phyloP scores from a whole-genome alignment of 2,888 invertebrate species.

The Diogma glabrata region DNA sequence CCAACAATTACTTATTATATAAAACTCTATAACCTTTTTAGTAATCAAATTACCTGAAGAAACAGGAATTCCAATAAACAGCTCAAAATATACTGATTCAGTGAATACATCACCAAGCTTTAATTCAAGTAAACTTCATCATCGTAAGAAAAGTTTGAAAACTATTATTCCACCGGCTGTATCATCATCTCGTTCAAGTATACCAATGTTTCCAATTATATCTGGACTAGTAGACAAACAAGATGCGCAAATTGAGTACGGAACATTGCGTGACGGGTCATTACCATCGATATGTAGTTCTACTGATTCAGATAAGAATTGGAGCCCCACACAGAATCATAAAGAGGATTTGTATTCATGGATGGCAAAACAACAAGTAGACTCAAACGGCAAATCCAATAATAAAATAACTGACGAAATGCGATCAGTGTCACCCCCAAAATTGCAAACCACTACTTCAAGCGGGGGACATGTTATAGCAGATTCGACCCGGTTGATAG shows the following conservation, averaged over 20 bases:
- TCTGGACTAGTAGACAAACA: slow-evolving; percentile 36
- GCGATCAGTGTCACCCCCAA: neutral
- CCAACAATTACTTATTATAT: no score
- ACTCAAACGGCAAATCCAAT: slow-evolving; percentile 17
- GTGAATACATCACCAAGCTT: slow-evolving; percentile 13
- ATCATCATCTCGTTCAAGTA: slow-evolving; percentile 36
- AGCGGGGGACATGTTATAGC: slow-evolving; percentile 34
- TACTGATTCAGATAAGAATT: slow-evolving; percentile 34
- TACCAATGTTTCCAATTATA: slow-evolving; percentile 37
- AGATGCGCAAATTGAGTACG: slow-evolving; percentile 47
- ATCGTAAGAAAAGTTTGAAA: slow-evolving; percentile 4
- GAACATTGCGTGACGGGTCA: slow-evolving; percentile 63
- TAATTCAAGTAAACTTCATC: neutral
- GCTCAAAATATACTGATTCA: slow-evolving; percentile 11
- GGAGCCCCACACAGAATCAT: slow-evolving; percentile 37
- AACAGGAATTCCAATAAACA: neutral
- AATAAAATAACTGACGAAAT: slow-evolving; percentile 14
- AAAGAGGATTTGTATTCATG: slow-evolving; percentile 89
- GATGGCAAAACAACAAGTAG: slow-evolving; percentile 83
- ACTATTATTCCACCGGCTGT: slow-evolving; percentile 26
- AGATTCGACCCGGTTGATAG: slow-evolving; percentile 71
- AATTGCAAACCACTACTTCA: neutral
- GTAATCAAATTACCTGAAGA: slow-evolving; percentile 15
- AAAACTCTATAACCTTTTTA: no score
- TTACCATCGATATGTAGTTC: slow-evolving; percentile 50